These are phyloP conservation scores for Rhynchopsitta pachyrhyncha DNA, from an alignment of 2,113 vertebrate genomes.

Conservation along the genomic window DNA sequence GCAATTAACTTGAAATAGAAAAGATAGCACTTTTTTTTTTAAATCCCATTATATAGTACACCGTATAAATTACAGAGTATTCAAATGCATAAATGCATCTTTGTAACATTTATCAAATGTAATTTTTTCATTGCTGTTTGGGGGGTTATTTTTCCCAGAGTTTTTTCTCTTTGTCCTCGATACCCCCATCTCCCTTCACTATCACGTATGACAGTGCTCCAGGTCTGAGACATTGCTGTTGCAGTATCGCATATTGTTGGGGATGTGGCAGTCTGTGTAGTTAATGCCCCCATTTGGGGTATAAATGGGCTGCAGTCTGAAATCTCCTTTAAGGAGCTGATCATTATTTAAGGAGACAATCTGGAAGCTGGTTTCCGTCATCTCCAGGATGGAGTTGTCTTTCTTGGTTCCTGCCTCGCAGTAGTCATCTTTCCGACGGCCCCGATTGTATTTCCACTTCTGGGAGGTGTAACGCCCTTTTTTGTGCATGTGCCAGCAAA, in stretches of 20 bases:
- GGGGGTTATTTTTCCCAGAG: constrained; percentile 44
- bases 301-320: constrained; percentile 98
- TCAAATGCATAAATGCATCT: constrained; percentile 85
- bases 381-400: constrained; percentile 99
- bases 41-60: constrained; percentile 96
- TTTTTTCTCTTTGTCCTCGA: constrained; percentile 3
- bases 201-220: constrained; percentile 98
- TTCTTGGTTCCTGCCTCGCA: constrained; percentile 98
- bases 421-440: constrained; percentile 98
- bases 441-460: constrained; percentile 98
- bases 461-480: constrained; percentile 90
- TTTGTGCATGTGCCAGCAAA: constrained; percentile 99
- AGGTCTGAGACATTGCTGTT: constrained; percentile 95
- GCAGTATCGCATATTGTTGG: constrained; percentile 95
- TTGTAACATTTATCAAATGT: constrained; percentile 87
- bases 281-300: constrained; percentile 96
- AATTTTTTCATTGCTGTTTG: constrained; percentile 49
- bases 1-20: constrained; percentile 93
- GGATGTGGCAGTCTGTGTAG: constrained; percentile 96
- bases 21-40: constrained; percentile 92
- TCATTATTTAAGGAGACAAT: constrained; percentile 99
- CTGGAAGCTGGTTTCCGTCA: constrained; percentile 99
- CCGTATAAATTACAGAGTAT: constrained; percentile 97
- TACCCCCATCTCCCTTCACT: constrained; percentile 29
- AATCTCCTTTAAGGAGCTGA: constrained; percentile 99